Conservation (phyloP, 2,888 invertebrate species). For the Notodonta dromedarius region DNA sequence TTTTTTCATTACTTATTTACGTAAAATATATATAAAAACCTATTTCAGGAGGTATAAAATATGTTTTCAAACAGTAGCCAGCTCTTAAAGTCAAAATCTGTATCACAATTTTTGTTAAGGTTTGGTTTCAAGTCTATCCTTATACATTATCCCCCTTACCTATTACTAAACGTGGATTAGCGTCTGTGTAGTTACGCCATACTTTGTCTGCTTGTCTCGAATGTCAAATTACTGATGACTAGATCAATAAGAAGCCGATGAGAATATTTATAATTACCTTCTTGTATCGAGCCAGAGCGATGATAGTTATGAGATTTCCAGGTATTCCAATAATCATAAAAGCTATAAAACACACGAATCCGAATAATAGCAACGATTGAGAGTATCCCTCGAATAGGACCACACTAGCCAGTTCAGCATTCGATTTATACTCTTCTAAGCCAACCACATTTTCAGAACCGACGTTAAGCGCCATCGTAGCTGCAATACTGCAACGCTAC, state of each 20-base stretch:
- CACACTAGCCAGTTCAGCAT: conserved; percentile 72
- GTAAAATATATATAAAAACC: no score
- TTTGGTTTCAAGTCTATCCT: no score
- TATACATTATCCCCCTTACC: no score
- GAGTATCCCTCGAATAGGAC: conserved; percentile 89
- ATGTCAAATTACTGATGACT: no score
- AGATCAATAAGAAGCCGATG: background rate
- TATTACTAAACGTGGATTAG: no score
- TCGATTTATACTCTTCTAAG: conserved; percentile 65
- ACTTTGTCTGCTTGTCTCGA: no score
- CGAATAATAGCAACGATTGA: conserved; percentile 87
- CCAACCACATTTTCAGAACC: conserved; percentile 5
- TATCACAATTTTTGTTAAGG: no score
- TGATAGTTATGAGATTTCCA: conserved; percentile 87
- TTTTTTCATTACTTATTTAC: no score
- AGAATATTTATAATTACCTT: conserved; percentile 40
- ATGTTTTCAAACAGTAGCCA: no score
- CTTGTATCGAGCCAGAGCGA: conserved; percentile 86
- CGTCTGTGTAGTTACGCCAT: no score
- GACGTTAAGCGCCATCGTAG: background rate
- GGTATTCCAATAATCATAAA: conserved; percentile 88
- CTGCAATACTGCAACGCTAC: background rate
- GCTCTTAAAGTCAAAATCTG: no score
- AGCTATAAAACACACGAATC: conserved; percentile 79
- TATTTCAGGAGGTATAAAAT: no score